Evolutionary conservation across 2,113 vertebrate genomes (phyloP).

Genomic region (Lampris megalopsis): DNA sequence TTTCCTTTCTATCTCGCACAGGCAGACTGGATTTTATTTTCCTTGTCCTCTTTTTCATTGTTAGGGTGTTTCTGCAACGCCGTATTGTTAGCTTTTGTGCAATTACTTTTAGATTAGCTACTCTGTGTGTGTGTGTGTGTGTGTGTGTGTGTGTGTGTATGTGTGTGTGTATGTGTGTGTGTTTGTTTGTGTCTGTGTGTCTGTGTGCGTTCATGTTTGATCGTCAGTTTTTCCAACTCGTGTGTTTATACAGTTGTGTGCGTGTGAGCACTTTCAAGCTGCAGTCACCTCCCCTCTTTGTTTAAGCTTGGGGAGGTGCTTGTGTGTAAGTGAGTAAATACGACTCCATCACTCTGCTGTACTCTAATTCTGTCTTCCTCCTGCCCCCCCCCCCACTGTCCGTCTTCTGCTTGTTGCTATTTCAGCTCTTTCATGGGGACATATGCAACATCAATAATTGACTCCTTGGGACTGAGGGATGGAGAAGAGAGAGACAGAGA

Average conservation of each 20-base stretch:
- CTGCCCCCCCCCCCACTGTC: neutral
- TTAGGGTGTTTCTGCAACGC: too few species aligned
- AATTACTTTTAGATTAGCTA: too few species aligned
- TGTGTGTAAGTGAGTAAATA: neutral
- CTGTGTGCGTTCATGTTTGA: neutral
- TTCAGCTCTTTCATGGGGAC: conserved; percentile 42
- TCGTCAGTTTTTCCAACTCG: neutral
- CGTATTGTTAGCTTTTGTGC: too few species aligned
- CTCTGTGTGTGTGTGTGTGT: conserved; percentile 15
- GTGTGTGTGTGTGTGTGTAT: conserved; percentile 11
- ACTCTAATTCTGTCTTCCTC: neutral
- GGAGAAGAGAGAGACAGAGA: neutral
- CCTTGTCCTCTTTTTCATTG: too few species aligned
- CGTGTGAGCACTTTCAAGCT: neutral
- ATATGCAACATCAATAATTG: conserved; percentile 43
- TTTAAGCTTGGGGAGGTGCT: neutral
- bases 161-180: conserved; percentile 24
- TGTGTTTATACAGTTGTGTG: neutral
- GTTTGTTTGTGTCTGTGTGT: neutral
- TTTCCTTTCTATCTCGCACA: too few species aligned
- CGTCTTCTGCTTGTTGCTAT: conserved; percentile 25
- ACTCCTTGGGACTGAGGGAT: neutral
- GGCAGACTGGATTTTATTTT: too few species aligned
- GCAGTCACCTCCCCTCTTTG: neutral
- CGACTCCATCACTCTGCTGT: neutral